Evolutionary conservation across 1,140 invertebrate genomes (phyloP).

Genomic region (Macrobrachium nipponense): DNA sequence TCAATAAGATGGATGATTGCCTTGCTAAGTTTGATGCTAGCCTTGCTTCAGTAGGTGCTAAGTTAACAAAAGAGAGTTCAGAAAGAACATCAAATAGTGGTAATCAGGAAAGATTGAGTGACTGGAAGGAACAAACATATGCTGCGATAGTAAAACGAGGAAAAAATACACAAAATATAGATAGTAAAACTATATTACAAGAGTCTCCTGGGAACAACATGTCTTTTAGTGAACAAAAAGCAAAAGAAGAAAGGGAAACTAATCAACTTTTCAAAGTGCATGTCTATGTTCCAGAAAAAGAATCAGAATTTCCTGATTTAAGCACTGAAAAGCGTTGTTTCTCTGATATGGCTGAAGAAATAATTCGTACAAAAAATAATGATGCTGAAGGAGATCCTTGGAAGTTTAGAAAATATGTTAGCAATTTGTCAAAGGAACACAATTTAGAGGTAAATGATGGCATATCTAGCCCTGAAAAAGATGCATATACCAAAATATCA

Average conservation of each 20-base stretch:
- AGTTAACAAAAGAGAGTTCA: conserved; percentile 21
- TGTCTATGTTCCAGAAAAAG: neutral
- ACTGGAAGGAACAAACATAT: neutral
- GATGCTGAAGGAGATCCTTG: too few relatives aligned
- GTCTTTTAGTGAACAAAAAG: neutral
- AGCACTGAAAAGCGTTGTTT: neutral
- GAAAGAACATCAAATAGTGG: neutral
- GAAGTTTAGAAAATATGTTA: too few relatives aligned
- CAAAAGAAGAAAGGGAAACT: neutral
- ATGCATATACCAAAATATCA: too few relatives aligned
- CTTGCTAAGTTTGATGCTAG: conserved; percentile 38
- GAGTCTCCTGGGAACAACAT: neutral
- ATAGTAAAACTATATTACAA: neutral
- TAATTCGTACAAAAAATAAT: too few relatives aligned
- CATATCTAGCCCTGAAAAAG: too few relatives aligned
- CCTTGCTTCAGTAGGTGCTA: conserved; percentile 37
- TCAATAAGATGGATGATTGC: conserved; percentile 42
- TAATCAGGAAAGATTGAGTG: neutral
- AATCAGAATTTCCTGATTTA: neutral
- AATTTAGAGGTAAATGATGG: too few relatives aligned
- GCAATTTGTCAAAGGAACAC: too few relatives aligned
- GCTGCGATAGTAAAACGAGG: neutral
- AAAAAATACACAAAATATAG: neutral
- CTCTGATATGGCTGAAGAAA: too few relatives aligned
- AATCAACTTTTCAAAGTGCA: neutral